A percentile compares a stretch with the other conserved stretches of the same genome.
Evolutionary conservation across 2,888 invertebrate genomes (phyloP).

Genomic region (Chironomus tentans): DNA sequence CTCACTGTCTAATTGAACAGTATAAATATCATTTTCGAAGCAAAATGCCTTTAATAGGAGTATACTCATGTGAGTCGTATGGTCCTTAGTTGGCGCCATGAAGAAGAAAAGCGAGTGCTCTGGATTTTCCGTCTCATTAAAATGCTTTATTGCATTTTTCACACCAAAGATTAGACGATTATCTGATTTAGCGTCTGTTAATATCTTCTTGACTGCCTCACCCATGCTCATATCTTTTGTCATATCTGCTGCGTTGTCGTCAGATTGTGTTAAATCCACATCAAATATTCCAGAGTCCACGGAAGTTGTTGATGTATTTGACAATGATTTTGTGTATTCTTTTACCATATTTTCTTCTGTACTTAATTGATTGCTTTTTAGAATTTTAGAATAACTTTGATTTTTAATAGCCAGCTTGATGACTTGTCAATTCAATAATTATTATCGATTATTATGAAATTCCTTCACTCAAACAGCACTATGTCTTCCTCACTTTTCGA

Average conservation of each 20-base stretch:
- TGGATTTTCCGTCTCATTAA: conserved; percentile 37
- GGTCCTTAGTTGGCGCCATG: conserved; percentile 60
- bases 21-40: conserved; percentile 59
- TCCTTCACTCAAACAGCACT: background rate
- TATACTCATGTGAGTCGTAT: conserved; percentile 69
- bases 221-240: conserved; percentile 31
- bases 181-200: conserved; percentile 38
- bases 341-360: conserved; percentile 47
- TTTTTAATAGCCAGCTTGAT: background rate
- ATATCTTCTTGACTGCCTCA: conserved; percentile 38
- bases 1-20: conserved; percentile 42
- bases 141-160: conserved; percentile 36
- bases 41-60: conserved; percentile 70
- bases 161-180: conserved; percentile 40
- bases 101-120: conserved; percentile 60
- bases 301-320: conserved; percentile 9
- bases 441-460: conserved; percentile 2
- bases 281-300: conserved; percentile 28
- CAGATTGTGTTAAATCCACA: conserved; percentile 40
- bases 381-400: background rate
- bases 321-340: conserved; percentile 10
- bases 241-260: background rate
- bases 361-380: conserved; percentile 50
- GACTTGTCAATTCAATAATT: background rate
- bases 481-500: background rate